Conservation (phyloP, 2,888 invertebrate genomes). For the Eucriotettix oculatus region DNA sequence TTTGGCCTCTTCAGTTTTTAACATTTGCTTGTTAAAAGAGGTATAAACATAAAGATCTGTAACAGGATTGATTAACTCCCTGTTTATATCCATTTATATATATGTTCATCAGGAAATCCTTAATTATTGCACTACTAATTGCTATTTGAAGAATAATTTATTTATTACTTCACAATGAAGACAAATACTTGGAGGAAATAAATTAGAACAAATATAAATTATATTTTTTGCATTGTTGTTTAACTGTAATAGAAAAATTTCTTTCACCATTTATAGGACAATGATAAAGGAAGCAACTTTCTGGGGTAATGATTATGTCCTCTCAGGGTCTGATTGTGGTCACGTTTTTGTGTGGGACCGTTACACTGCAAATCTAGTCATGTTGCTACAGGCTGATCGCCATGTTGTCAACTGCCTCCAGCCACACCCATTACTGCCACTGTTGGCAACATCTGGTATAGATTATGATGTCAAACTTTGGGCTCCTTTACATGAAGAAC, state of each 20-base stretch:
- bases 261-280: slow-evolving; percentile 30
- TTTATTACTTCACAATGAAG: too few species aligned
- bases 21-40: too few species aligned
- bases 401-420: slow-evolving; percentile 74
- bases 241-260: not conserved
- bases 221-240: not conserved
- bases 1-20: too few species aligned
- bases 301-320: slow-evolving; percentile 64
- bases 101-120: too few species aligned
- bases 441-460: slow-evolving; percentile 71
- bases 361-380: slow-evolving; percentile 47
- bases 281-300: slow-evolving; percentile 78
- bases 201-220: too few species aligned
- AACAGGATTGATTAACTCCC: too few species aligned
- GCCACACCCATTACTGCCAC: slow-evolving; percentile 61
- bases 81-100: too few species aligned
- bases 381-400: slow-evolving; percentile 62
- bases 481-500: slow-evolving; percentile 48
- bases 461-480: slow-evolving; percentile 76
- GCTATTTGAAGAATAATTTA: too few species aligned
- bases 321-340: slow-evolving; percentile 82
- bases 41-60: too few species aligned
- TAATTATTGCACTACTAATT: too few species aligned
- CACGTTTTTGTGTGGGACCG: slow-evolving; percentile 73
- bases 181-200: too few species aligned